These are phyloP conservation scores for Yoshiicerus persimilis DNA, from an alignment of 1,140 invertebrate species.

Conservation along the genomic window DNA sequence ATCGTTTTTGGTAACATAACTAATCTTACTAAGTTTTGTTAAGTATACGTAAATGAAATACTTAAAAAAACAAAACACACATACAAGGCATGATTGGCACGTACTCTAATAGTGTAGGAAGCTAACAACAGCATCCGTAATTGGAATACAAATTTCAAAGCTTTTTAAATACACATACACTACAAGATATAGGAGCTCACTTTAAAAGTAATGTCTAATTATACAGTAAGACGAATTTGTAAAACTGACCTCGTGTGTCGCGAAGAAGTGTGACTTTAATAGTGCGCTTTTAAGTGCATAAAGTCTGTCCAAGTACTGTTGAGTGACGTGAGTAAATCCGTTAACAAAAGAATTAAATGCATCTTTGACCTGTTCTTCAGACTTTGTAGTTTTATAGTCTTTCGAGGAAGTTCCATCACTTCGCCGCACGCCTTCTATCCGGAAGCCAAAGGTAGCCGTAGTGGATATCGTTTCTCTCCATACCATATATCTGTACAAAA, in stretches of 20 bases:
- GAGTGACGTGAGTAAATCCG: conserved; percentile 73
- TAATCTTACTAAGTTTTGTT: too few species aligned
- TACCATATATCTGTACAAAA: conserved; percentile 76
- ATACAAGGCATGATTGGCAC: too few species aligned
- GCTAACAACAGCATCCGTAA: background rate
- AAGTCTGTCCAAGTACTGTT: conserved; percentile 78
- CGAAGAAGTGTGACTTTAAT: conserved; percentile 83
- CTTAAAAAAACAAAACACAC: too few species aligned
- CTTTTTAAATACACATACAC: background rate
- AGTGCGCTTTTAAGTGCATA: conserved; percentile 79
- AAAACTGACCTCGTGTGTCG: conserved; percentile 73
- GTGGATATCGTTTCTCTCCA: conserved; percentile 98
- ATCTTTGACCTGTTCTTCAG: conserved; percentile 74
- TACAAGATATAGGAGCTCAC: background rate
- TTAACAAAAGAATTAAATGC: conserved; percentile 81
- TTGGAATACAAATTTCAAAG: background rate
- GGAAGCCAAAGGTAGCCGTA: conserved; percentile 88
- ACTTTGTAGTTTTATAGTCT: conserved; percentile 95
- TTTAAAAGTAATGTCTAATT: background rate
- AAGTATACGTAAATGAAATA: too few species aligned
- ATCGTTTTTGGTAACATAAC: too few species aligned
- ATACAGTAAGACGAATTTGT: background rate
- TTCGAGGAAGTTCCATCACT: conserved; percentile 84
- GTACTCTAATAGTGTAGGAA: too few species aligned
- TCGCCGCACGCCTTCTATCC: conserved; percentile 75